phyloP scores from a whole-genome alignment of 2,113 vertebrate genomes.

The Oxyura jamaicensis region DNA sequence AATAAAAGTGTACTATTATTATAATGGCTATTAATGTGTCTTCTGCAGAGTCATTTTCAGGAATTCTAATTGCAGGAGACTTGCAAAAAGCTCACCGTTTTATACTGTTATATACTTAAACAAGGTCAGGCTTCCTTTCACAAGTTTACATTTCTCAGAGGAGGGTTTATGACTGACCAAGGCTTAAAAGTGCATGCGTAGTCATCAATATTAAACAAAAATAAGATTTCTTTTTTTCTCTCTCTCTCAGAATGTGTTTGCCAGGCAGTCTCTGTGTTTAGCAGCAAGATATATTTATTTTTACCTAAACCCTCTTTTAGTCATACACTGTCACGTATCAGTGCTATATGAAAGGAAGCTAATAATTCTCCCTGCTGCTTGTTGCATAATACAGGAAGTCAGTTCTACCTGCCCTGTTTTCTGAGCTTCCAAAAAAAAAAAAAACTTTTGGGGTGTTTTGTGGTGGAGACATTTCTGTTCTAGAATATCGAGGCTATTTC shows the following conservation, averaged over 20 bases:
- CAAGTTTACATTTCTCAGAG: neutral
- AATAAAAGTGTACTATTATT: neutral
- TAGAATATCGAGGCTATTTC: neutral
- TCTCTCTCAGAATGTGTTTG: neutral
- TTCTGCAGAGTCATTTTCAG: neutral
- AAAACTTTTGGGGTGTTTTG: neutral
- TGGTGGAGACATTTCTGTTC: neutral
- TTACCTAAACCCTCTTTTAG: neutral
- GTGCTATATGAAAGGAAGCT: neutral
- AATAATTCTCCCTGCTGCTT: neutral
- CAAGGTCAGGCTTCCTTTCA: neutral
- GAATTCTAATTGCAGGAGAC: neutral
- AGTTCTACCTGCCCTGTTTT: neutral
- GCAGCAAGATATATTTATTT: neutral
- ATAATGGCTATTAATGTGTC: neutral
- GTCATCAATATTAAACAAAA: neutral
- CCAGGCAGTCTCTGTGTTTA: neutral
- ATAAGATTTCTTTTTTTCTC: neutral
- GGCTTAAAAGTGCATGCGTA: neutral
- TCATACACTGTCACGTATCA: fast-evolving
- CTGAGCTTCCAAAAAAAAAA: neutral
- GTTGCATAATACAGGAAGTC: neutral
- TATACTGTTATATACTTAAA: neutral
- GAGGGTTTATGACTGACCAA: neutral
- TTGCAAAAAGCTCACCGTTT: neutral